These are phyloP conservation scores for Solea solea DNA, from an alignment of 2,113 vertebrate genomes.

Conservation along the genomic window DNA sequence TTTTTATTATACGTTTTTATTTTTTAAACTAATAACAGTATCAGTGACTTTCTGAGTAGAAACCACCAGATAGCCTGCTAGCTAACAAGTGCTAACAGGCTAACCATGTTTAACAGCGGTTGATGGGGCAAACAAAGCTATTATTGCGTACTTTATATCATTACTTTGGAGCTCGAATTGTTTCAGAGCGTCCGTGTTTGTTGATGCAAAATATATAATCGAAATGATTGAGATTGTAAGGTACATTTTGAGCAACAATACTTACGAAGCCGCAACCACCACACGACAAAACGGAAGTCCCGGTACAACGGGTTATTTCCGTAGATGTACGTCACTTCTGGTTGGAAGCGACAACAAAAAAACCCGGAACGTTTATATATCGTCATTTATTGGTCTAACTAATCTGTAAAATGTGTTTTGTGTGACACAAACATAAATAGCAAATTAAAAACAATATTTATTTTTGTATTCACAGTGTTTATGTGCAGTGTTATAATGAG, in stretches of 20 bases:
- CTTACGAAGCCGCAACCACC: slow-evolving; percentile 50
- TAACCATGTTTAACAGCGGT: slow-evolving; percentile 6
- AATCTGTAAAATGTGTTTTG: too few relatives aligned
- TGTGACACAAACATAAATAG: too few relatives aligned
- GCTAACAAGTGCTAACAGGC: slow-evolving; percentile 7
- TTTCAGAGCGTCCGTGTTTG: fast-evolving
- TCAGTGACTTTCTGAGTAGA: not conserved
- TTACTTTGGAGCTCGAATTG: not conserved
- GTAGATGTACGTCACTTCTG: slow-evolving; percentile 48
- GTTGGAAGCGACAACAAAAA: not conserved
- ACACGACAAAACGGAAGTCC: slow-evolving; percentile 31
- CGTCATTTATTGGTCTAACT: not conserved
- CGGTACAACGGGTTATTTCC: fast-evolving
- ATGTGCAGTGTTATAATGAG: slow-evolving; percentile 7
- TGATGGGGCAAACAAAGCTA: not conserved
- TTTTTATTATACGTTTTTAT: too few relatives aligned
- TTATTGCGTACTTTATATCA: not conserved
- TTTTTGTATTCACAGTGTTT: not conserved
- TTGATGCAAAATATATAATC: fast-evolving
- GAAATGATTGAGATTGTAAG: fast-evolving
- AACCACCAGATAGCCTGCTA: slow-evolving; percentile 21
- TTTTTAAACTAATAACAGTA: not conserved
- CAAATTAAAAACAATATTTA: too few relatives aligned
- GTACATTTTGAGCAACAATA: not conserved
- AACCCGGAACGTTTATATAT: not conserved